Percentiles rank a stretch among this genome's conserved stretches.
Conservation (phyloP, 2,888 invertebrate genomes). For the Morpho helenor region DNA sequence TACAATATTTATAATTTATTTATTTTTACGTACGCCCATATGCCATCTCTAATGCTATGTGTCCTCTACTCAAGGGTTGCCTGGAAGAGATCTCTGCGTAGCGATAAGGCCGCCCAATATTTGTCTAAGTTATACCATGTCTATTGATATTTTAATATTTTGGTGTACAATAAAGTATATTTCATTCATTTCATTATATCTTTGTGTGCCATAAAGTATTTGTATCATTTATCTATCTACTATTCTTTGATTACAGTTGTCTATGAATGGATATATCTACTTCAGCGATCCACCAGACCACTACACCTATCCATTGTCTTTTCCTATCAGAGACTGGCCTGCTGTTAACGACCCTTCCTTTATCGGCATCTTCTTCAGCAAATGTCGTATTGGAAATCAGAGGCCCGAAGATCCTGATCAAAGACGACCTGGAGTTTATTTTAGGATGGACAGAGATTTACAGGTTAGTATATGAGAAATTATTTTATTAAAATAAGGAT, state of each 20-base stretch:
- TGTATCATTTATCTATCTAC: too few species aligned
- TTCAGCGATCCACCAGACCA: slow-evolving; percentile 95
- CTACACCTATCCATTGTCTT: slow-evolving; percentile 90
- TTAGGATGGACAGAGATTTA: slow-evolving; percentile 80
- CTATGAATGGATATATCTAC: slow-evolving; percentile 90
- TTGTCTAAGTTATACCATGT: too few species aligned
- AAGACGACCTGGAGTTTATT: slow-evolving; percentile 90
- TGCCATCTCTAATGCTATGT: too few species aligned
- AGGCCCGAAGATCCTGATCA: slow-evolving; percentile 86
- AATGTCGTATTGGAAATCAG: slow-evolving; percentile 88
- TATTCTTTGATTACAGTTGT: slow-evolving; percentile 73
- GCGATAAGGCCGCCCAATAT: too few species aligned
- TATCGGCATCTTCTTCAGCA: slow-evolving; percentile 95
- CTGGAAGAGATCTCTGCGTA: too few species aligned
- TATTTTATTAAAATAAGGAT: neutral
- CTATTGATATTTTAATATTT: too few species aligned
- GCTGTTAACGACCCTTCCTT: slow-evolving; percentile 92
- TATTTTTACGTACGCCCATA: too few species aligned
- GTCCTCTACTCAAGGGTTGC: too few species aligned
- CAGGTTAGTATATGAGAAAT: slow-evolving; percentile 43
- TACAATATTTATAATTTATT: too few species aligned
- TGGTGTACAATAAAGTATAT: too few species aligned
- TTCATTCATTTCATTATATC: too few species aligned
- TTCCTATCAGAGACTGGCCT: slow-evolving; percentile 93
- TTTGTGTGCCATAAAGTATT: too few species aligned